Base-by-base conservation (phyloP, 2,888 invertebrate species). In the Melinaea marsaeus region DNA sequence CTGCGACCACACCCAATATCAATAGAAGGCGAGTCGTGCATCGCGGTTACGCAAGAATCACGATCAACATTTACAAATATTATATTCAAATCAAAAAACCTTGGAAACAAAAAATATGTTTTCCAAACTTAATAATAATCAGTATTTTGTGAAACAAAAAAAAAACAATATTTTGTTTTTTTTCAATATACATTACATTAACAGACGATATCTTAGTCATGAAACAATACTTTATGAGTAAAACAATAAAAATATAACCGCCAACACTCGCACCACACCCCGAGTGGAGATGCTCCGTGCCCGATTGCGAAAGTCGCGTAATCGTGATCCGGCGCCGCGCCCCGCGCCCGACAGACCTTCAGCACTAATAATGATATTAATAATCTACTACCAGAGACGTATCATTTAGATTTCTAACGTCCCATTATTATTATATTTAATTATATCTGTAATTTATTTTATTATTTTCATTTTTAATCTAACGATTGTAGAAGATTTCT, bases 1-100 rank as follows among this genome's bases (percentile, higher is more conserved):
- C 35, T 32, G 32, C 3, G 33, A 7, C 55, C 34, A 11, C 32
- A 13, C 55, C 13, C 6, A 5, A 42, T 59, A 58, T 67, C 62
- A 66, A 70, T 69, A 71, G 72, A 72, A 71, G 76, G 73, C 68
- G 72, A 72, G 71, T 71, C 74, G 75, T 74, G 74, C 62, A 58
- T 63, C 42, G 48, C 55, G 66, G 42, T 42, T 67, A 59, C 62
- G 64, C 59, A 65, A 65, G 46, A 35, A 37, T 60, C 62, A 60
- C 42, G 64, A 59, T 57, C 42, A 42, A 11, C 46, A 47, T n/a
- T 56, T 47, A n/a, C 37, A 59, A 48, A 54, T 42, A 54, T 37
- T 22, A 35, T 54, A 54, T 22, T 22, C 5, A 54, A 54, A 54
- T 54, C 22, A 54, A 9, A 54, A 32, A 54, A 54, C 9, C 42